Percentiles rank a stretch among this genome's conserved stretches.
phyloP scores from a whole-genome alignment of 2,797 vertebrate genomes.

The Propithecus deckenii region DNA sequence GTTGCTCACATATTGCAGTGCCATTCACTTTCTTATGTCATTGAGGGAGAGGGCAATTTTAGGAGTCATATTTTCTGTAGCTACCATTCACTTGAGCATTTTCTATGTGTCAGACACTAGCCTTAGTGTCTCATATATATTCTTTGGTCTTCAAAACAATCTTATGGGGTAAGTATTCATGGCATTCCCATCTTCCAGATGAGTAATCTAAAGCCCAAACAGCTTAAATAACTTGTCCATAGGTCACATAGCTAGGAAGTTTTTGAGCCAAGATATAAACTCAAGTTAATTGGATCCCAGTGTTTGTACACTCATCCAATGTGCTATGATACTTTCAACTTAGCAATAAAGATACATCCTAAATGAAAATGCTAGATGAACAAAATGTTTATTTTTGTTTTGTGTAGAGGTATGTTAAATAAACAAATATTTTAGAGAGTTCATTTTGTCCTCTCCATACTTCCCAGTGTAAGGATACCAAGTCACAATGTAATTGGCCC shows the following conservation, averaged over 20 bases:
- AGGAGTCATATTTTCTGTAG: not conserved
- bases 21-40: not conserved
- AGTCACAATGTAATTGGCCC: not conserved
- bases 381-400: conserved; percentile 7
- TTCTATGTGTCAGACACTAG: not conserved
- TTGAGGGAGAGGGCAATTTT: not conserved
- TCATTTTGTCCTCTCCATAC: not conserved
- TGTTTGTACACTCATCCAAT: not conserved
- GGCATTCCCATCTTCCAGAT: not conserved
- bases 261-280: not conserved
- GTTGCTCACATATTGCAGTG: not conserved
- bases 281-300: not conserved
- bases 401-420: not conserved
- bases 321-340: not conserved
- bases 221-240: not conserved
- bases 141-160: not conserved
- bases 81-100: not conserved
- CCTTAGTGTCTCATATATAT: not conserved
- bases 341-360: not conserved
- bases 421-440: not conserved
- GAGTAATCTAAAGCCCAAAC: not conserved
- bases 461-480: not conserved
- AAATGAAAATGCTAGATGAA: not conserved
- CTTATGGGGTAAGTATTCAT: not conserved
- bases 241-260: not conserved